Evolutionary conservation across 2,113 vertebrate genomes (phyloP).

Genomic region (Petromus typicus): DNA sequence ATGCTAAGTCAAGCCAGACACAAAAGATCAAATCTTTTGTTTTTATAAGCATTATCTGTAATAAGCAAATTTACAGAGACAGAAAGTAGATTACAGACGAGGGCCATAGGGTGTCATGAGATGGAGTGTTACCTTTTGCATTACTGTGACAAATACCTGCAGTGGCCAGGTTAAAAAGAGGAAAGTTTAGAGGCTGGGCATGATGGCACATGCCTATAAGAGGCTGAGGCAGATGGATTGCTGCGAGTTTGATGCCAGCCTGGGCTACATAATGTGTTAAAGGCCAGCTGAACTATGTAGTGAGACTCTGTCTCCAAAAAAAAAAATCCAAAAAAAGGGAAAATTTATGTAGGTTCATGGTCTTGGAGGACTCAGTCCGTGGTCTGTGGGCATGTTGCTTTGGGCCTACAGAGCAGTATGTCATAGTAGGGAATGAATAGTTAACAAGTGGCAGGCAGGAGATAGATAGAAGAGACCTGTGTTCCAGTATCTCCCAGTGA

Average conservation of each 20-base stretch:
- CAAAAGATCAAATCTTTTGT: neutral
- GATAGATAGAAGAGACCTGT: neutral
- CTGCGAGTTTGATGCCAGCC: neutral
- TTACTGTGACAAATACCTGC: neutral
- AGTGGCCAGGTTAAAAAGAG: neutral
- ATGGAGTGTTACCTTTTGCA: neutral
- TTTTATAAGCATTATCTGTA: neutral
- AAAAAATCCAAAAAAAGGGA: neutral
- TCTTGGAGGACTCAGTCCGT: neutral
- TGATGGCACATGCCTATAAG: neutral
- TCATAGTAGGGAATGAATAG: neutral
- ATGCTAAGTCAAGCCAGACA: neutral
- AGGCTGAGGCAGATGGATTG: neutral
- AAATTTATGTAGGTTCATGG: neutral
- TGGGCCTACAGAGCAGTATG: neutral
- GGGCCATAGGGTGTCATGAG: neutral
- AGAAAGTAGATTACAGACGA: neutral
- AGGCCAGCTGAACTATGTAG: neutral
- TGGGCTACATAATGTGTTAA: neutral
- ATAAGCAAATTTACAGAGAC: conserved; percentile 4
- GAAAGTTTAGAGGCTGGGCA: neutral
- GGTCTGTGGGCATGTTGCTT: neutral
- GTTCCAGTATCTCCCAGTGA: neutral
- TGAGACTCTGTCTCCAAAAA: neutral
- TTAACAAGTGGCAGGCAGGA: neutral